Conservation (phyloP, 2,888 invertebrate species). For the Drosophila helvetica region DNA sequence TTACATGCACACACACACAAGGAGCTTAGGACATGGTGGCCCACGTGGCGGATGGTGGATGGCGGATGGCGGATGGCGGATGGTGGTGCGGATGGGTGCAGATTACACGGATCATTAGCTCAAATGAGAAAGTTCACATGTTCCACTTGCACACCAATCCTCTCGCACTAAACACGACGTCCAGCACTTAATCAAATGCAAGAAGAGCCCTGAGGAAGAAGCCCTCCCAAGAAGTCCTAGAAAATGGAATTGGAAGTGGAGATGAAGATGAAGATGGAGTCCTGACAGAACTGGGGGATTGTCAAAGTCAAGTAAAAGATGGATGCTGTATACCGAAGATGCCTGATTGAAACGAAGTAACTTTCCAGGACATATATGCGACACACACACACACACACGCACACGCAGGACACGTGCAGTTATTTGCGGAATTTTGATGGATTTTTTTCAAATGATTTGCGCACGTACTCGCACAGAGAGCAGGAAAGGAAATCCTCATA, state of each 20-base stretch:
- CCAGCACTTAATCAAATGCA: conserved; percentile 75
- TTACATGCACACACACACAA: conserved; percentile 12
- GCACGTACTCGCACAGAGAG: conserved; percentile 40
- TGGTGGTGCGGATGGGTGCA: conserved; percentile 13
- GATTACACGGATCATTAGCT: conserved; percentile 77
- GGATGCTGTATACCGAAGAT: conserved; percentile 25
- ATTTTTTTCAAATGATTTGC: conserved; percentile 64
- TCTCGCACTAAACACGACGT: conserved; percentile 62
- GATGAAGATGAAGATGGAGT: background rate
- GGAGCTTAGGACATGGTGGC: background rate
- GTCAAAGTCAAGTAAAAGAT: conserved; percentile 15
- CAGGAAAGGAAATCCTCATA: background rate
- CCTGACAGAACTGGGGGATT: background rate
- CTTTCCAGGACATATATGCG: conserved; percentile 45
- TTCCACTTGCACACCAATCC: conserved; percentile 21
- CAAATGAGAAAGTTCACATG: conserved; percentile 74
- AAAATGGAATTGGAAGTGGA: background rate
- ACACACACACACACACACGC: conserved; percentile 12
- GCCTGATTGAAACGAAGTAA: conserved; percentile 69
- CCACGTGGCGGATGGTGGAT: too few relatives aligned
- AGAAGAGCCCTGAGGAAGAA: conserved; percentile 31
- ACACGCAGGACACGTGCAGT: conserved; percentile 56
- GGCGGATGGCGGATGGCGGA: too few relatives aligned
- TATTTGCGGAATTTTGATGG: conserved; percentile 74
- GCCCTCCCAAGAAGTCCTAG: conserved; percentile 20